Evolutionary conservation across 2,888 invertebrate species (phyloP).

Genomic region (Morpho achilles): DNA sequence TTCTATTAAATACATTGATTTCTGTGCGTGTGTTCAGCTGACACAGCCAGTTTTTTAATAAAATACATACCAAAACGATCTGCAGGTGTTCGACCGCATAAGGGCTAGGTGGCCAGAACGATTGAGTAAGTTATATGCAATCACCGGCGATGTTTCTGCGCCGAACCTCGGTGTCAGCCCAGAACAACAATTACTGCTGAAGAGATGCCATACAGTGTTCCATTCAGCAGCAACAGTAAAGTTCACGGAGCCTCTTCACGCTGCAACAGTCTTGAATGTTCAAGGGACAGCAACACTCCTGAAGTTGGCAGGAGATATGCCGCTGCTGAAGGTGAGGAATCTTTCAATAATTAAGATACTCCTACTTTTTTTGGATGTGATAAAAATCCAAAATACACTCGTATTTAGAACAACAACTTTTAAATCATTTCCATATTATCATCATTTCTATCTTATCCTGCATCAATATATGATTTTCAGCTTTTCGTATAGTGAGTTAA

Average conservation of each 20-base stretch:
- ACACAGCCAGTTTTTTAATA: no score
- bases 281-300: slow-evolving; percentile 91
- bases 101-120: slow-evolving; percentile 81
- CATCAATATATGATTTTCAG: no score
- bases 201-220: slow-evolving; percentile 90
- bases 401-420: no score
- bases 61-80: not conserved
- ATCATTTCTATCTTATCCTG: no score
- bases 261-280: slow-evolving; percentile 93
- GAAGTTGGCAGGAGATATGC: slow-evolving; percentile 90
- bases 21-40: no score
- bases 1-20: no score
- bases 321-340: slow-evolving; percentile 80
- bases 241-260: slow-evolving; percentile 94
- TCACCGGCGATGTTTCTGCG: slow-evolving; percentile 87
- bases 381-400: no score
- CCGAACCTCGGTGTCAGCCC: slow-evolving; percentile 84
- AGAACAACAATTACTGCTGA: slow-evolving; percentile 81
- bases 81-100: slow-evolving; percentile 84
- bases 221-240: slow-evolving; percentile 98
- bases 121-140: slow-evolving; percentile 83
- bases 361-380: no score
- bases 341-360: no score
- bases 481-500: no score
- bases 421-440: no score